Base-by-base conservation (phyloP, 2,113 vertebrate species). In the Pantherophis guttatus region DNA sequence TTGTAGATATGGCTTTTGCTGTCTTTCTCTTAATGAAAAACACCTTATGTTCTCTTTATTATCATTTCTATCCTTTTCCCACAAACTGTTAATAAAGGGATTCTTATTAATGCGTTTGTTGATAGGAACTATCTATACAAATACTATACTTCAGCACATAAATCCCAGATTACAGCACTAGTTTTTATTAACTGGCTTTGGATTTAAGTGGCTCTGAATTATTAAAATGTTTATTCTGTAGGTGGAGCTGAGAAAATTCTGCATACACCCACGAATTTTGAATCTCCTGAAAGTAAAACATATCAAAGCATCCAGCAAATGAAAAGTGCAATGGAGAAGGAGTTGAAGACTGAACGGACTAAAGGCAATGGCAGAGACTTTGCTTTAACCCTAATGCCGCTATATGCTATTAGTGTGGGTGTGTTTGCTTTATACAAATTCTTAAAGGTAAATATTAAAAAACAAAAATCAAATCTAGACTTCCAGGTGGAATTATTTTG, bases 401-500 rank as follows among this genome's bases (percentile, higher is more conserved):
- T 98, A 8, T 98, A 98, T n/a, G 98, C 98, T 90, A 96, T 98
- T 21, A 98, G 98, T 21, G 98, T 98, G 3, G 98, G 98, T 4
- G 96, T 98, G 87, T 98, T 98, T 94, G 98, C 98, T 1, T 97
- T 97, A 0, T 98, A 98, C 95, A 98, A 98, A 96, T 98, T 98
- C 86, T 88, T 98, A 65, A 98, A 98, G 97, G 98, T 98, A 93
- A 92, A 92, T 54, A 9, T 85, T 59, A 44, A 26, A 54, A 54
- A 33, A 55, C 44, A 50, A 50, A 50, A 88, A 12, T 10, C n/a
- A 48, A 21, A 90, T 13, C 1, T 81, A 39, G 19, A 81, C 8
- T 17, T 19, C 70, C 1, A 19, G 5, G 5, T 15, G 59, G 23
- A 26, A 19, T 55, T 70, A 15, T 89, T 52, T 44, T 88, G 81